A percentile compares a stretch with the other conserved stretches of the same genome.
Evolutionary conservation across 2,797 vertebrate species (phyloP).

Genomic region (Synaphobranchus kaupii): DNA sequence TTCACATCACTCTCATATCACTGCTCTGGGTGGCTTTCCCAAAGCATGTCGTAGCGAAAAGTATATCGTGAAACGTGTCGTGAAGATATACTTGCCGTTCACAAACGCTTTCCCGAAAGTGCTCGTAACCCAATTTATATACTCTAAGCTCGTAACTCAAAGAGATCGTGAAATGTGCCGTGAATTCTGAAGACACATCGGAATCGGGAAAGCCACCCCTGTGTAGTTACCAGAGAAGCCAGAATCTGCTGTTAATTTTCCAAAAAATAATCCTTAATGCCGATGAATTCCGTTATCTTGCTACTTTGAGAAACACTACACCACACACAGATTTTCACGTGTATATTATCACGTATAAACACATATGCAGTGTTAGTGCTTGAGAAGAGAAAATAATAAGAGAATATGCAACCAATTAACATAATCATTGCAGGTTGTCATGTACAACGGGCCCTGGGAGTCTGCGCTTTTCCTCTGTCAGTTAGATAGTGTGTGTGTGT

Average conservation of each 20-base stretch:
- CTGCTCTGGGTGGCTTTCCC: too few relatives aligned
- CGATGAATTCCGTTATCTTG: not conserved
- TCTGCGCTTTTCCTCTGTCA: not conserved
- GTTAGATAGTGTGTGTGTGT: not conserved
- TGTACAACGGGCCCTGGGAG: conserved; percentile 69
- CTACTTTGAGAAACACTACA: not conserved
- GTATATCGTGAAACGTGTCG: too few relatives aligned
- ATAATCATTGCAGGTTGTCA: conserved; percentile 72
- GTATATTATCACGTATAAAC: not conserved
- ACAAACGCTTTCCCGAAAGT: too few relatives aligned
- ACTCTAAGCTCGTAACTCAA: too few relatives aligned
- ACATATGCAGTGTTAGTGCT: not conserved
- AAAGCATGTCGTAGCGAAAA: too few relatives aligned
- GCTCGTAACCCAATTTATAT: too few relatives aligned
- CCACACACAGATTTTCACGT: not conserved
- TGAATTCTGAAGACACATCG: too few relatives aligned
- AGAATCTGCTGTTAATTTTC: not conserved
- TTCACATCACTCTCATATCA: not conserved
- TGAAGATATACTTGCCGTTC: too few relatives aligned
- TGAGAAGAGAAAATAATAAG: conserved; percentile 3
- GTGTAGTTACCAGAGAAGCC: not conserved
- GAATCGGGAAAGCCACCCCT: too few relatives aligned
- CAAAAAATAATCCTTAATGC: not conserved
- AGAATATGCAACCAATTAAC: conserved; percentile 83
- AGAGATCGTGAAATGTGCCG: too few relatives aligned